Evolutionary conservation across 2,888 invertebrate genomes (phyloP), one percentile per base, ranked within the genome.

Genomic region (Phortica okadai): DNA sequence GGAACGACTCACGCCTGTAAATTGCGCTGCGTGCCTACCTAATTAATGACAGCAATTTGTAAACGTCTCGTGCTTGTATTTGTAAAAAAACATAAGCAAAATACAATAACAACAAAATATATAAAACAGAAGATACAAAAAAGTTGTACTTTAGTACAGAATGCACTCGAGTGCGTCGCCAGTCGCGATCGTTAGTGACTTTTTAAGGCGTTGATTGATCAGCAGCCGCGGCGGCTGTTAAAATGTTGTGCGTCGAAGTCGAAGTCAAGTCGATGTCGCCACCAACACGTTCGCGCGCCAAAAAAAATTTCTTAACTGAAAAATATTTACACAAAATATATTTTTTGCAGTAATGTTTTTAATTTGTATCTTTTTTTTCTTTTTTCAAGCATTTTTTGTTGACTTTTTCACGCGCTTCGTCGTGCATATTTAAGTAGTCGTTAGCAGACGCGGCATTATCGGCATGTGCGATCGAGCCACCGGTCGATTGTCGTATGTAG

Each of bases 11-110:
- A 72, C 42, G 42, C 70, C 70, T 56, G 56, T 33, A 72, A 72
- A 72, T 74, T 74, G 75, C 78, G 80, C 82, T 84, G 84, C 82
- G 85, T 85, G 83, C 84, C 82, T 82, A 87, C 84, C 85, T 86
- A 89, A 90, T 90, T 90, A 90, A 90, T 90, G 86, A 84, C 84
- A 81, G 88, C 83, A 85, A 90, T 90, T 90, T 90, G 87, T 90
- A 88, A 88, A 89, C 88, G 89, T 90, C 90, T 82, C 80, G 81
- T 16, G 82, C 81, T 80, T 82, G 81, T 88, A 88, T 87, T 87
- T 87, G 88, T 82, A 85, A 79, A 83, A 88, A 83, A 79, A 79
- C 77, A 80, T 66, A 72, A 62, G 64, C 64, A 56, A 72, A 50
- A 50, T 50, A 50, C 2, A 50, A 50, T 50, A 45, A 70, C 21